phyloP scores from a whole-genome alignment of 2,888 invertebrate genomes.

The Epistrophe grossulariae region DNA sequence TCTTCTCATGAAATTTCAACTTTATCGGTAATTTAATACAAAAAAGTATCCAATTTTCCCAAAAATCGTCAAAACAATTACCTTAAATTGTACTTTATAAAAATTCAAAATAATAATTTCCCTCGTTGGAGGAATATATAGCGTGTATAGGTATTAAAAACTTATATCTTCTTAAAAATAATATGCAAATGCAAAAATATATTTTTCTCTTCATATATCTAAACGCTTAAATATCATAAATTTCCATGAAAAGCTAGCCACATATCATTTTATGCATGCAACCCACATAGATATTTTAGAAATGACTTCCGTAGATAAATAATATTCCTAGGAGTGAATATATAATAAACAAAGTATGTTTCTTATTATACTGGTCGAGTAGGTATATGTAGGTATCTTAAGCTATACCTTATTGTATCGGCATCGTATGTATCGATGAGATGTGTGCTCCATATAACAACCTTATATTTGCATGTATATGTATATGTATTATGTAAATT shows the following conservation, averaged over 20 bases:
- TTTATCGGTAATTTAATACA: too few relatives aligned
- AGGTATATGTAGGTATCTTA: not conserved
- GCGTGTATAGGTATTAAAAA: not conserved
- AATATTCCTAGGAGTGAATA: constrained; percentile 56
- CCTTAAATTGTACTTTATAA: too few relatives aligned
- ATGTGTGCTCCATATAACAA: not conserved
- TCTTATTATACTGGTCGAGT: constrained; percentile 49
- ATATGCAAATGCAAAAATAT: constrained; percentile 16
- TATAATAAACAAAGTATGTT: constrained; percentile 59
- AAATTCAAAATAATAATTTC: not conserved
- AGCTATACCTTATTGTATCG: not conserved
- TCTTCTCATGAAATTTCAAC: too few relatives aligned
- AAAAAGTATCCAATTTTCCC: too few relatives aligned
- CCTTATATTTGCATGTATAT: not conserved
- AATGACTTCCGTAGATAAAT: constrained; percentile 50
- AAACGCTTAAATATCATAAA: constrained; percentile 1
- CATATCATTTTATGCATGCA: not conserved
- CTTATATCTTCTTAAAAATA: not conserved
- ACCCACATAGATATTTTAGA: not conserved
- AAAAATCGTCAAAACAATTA: too few relatives aligned
- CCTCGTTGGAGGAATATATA: not conserved
- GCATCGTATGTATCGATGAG: not conserved
- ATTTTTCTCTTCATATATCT: not conserved
- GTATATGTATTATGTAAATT: constrained; percentile 8
- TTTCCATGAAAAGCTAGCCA: constrained; percentile 12